phyloP scores from a whole-genome alignment of 2,797 vertebrate genomes.

The Hydrocynus forskahlii region DNA sequence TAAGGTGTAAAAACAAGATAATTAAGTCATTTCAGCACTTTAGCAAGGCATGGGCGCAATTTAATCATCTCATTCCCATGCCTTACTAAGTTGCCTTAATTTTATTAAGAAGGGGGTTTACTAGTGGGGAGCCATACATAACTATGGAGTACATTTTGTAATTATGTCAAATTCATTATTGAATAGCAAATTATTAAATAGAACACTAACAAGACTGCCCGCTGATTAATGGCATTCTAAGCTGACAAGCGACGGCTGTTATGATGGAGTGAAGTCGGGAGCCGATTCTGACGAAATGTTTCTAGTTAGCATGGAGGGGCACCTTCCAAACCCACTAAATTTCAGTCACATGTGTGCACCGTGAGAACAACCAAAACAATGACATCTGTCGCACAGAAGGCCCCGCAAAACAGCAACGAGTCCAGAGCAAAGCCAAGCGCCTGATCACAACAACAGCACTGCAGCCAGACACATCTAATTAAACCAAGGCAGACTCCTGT shows the following conservation, averaged over 20 bases:
- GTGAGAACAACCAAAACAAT: conserved; percentile 40
- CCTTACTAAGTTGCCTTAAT: no score
- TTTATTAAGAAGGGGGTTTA: no score
- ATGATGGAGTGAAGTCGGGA: not conserved
- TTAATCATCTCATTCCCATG: no score
- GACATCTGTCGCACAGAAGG: conserved; percentile 53
- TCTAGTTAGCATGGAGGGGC: conserved; percentile 20
- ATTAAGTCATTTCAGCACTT: no score
- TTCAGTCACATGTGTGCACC: conserved; percentile 21
- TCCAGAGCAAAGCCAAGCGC: conserved; percentile 56
- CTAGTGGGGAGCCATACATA: no score
- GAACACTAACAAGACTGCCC: not conserved
- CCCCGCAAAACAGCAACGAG: conserved; percentile 18
- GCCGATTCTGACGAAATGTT: conserved; percentile 19
- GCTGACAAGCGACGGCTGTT: not conserved
- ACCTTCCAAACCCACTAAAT: conserved; percentile 16
- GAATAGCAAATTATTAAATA: no score
- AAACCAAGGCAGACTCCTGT: conserved; percentile 33
- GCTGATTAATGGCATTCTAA: not conserved
- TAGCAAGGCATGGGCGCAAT: no score
- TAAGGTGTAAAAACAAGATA: no score
- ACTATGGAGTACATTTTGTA: no score
- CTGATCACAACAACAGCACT: conserved; percentile 69
- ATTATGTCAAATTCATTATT: no score
- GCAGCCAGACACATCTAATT: conserved; percentile 42